Evolutionary conservation across 2,113 vertebrate species (phyloP), one percentile per base, ranked within the genome.

Genomic region (Xenus cinereus): DNA sequence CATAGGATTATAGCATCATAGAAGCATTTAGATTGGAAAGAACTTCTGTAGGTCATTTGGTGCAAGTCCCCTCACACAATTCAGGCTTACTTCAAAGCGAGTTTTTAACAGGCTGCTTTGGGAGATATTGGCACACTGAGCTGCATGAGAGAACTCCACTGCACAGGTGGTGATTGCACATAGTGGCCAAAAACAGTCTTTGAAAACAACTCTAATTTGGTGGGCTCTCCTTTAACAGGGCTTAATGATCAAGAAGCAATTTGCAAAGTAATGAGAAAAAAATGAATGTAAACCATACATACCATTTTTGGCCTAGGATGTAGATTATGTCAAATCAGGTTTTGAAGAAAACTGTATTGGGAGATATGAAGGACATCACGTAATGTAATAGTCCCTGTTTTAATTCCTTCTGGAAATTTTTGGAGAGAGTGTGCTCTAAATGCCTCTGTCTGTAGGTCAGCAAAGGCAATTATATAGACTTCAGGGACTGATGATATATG

Each of bases 401-500:
- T 50, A 93, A 86, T 37, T 80, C 39, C 46, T 90, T 79, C 60
- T 74, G 85, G 81, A 94, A 86, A 86, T 86, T 93, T 64, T 90
- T 86, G 37, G 54, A 92, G 41, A 86, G 43, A 39, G 9, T n/a
- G 41, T 50, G 23, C 14, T 69, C 33, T 75, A 66, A 71, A 64
- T 69, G 59, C 53, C 26, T 82, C 72, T 67, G 62, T 60, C 66
- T 87, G 43, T 51, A 92, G 92, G 87, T 84, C 90, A 93, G 84
- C 37, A 80, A 74, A 93, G 45, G 67, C 82, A 90, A 54, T 94
- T 77, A 75, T 48, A 87, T 16, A 62, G 77, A 24, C 74, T 93
- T 89, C 53, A 87, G 74, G 64, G 68, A 45, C 68, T 53, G 27
- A 24, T 96, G 90, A 95, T 90, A 33, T 92, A 90, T 95, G 74